These are phyloP conservation scores for Mimumesa dahlbomi DNA, from an alignment of 2,888 invertebrate genomes.

Conservation along the genomic window DNA sequence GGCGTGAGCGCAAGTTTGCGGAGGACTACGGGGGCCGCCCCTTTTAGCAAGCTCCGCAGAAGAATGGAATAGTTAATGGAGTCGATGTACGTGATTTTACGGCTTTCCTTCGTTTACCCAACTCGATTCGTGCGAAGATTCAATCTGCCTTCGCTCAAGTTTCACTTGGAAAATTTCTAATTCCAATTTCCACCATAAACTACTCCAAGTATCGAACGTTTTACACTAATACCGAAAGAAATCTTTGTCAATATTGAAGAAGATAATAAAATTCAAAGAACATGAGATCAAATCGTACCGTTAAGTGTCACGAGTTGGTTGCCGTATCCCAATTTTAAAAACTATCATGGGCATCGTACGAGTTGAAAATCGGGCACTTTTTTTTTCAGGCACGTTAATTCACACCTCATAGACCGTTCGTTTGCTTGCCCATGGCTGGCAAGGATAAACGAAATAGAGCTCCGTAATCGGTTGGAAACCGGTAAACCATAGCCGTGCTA, in stretches of 20 bases:
- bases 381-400: constrained; percentile 70
- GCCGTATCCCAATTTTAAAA: too few relatives aligned
- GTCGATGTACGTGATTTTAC: constrained; percentile 39
- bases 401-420: constrained; percentile 66
- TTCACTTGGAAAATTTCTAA: too few relatives aligned
- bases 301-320: too few relatives aligned
- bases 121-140: background rate
- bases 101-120: constrained; percentile 12
- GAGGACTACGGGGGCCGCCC: constrained; percentile 50
- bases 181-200: too few relatives aligned
- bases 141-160: too few relatives aligned
- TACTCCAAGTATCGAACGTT: too few relatives aligned
- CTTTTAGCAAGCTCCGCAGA: constrained; percentile 46
- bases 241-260: too few relatives aligned
- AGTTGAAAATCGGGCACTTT: constrained; percentile 57
- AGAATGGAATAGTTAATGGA: constrained; percentile 57
- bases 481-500: constrained; percentile 46
- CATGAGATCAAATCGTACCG: too few relatives aligned
- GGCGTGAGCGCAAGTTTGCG: constrained; percentile 56
- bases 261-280: too few relatives aligned
- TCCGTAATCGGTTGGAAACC: constrained; percentile 47
- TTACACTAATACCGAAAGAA: too few relatives aligned
- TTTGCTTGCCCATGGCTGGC: constrained; percentile 52
- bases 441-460: constrained; percentile 50
- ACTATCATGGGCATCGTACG: too few relatives aligned